These are phyloP conservation scores for Trinorchestia longiramus DNA, from an alignment of 1,140 invertebrate species.

Conservation along the genomic window DNA sequence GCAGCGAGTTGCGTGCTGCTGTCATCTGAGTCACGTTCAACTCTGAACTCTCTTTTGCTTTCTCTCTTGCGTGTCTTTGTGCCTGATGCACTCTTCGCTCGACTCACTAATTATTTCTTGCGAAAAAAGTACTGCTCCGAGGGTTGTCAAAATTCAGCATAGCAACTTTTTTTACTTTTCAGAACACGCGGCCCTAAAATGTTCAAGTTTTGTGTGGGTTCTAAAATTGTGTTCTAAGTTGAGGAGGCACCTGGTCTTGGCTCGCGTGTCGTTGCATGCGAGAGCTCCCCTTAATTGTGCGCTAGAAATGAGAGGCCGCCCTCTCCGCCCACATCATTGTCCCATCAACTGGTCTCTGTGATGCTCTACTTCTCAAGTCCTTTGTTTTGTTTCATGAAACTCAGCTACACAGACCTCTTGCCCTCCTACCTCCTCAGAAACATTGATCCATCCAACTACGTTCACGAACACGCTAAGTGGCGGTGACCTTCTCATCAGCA, in stretches of 20 bases:
- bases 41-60: not conserved
- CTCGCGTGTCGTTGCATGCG: not conserved
- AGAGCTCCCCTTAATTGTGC: not conserved
- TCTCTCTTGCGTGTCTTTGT: not conserved
- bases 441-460: not conserved
- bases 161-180: not conserved
- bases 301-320: not conserved
- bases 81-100: not conserved
- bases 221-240: not conserved
- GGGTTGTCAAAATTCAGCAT: not conserved
- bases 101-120: not conserved
- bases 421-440: no score
- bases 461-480: not conserved
- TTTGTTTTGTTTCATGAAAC: not conserved
- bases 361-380: not conserved
- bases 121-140: not conserved
- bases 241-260: not conserved
- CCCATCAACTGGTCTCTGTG: not conserved
- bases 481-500: not conserved
- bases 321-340: not conserved
- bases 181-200: not conserved
- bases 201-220: not conserved
- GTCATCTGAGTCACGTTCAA: not conserved
- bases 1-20: not conserved
- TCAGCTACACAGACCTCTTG: not conserved